Base-by-base conservation (phyloP, 1,140 invertebrate species). In the Drosophila suzukii region DNA sequence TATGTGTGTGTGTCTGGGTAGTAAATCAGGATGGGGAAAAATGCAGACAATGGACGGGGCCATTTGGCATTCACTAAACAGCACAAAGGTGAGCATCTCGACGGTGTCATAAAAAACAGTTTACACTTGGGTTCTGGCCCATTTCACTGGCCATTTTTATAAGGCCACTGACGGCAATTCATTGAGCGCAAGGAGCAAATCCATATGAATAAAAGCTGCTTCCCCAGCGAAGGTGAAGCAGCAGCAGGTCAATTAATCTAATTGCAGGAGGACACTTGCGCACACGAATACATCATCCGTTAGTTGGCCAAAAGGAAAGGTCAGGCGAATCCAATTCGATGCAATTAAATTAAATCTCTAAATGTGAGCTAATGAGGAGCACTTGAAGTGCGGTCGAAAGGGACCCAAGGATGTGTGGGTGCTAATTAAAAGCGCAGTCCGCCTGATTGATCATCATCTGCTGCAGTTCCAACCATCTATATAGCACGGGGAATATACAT, bases 331-430 rank as follows among this genome's bases (percentile, higher is more conserved):
- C 57, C 67, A 60, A 54, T 57, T 57, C 75, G 72, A 83, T 75
- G 60, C 80, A 63, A 82, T 86, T 85, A 71, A 86, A 78, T 86
- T 75, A 75, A 82, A 86, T 81, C 82, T 63, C 57, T 51, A 75
- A 83, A 70, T 78, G 80, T 53, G 68, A 51, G 49, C 80, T 82
- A 82, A 82, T 84, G 80, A 82, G 81, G 56, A 75, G 63, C 70
- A 78, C 80, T 83, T 70, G 63, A 70, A 55, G 46, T 75, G 71
- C 47, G 76, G 65, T 75, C 54, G 27, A 34, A 51, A 36, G 65
- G 10, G 10, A 44, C 3, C 43, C 15, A 30, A n/a, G 13, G 27
- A 24, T 12, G 32, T 49, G 46, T 47, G 41, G 55, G 41, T 58
- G 54, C 62, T 73, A 76, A 76, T 76, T 76, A 76, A 76, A 67